Conservation (phyloP, 2,797 vertebrate species). For the Cirrhinus molitorella region DNA sequence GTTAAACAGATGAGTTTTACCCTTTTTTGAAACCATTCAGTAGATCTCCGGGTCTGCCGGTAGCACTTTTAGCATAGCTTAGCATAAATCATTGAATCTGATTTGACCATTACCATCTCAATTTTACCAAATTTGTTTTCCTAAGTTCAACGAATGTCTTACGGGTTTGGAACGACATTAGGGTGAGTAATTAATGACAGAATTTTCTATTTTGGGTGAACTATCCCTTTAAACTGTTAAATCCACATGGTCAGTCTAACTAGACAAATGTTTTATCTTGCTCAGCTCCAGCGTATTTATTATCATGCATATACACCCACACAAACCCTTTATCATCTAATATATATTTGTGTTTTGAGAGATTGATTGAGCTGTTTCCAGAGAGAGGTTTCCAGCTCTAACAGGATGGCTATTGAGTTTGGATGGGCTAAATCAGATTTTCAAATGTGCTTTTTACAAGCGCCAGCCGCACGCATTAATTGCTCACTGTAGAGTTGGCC, state of each 20-base stretch:
- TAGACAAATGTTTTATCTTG: background rate
- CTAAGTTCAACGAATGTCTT: too few relatives aligned
- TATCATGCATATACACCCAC: background rate
- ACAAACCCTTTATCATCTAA: constrained; percentile 45
- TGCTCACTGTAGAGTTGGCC: constrained; percentile 67
- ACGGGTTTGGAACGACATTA: too few relatives aligned
- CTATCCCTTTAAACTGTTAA: background rate
- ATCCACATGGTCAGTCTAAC: background rate
- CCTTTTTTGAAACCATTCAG: too few relatives aligned
- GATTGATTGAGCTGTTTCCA: constrained; percentile 74
- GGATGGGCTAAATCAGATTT: constrained; percentile 68
- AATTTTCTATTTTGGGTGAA: too few relatives aligned
- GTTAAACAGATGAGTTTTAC: too few relatives aligned
- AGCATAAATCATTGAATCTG: too few relatives aligned
- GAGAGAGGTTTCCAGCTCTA: constrained; percentile 68
- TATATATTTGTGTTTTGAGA: constrained; percentile 70
- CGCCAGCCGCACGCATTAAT: constrained; percentile 74
- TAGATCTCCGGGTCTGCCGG: too few relatives aligned
- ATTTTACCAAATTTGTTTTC: too few relatives aligned
- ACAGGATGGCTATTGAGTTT: constrained; percentile 66
- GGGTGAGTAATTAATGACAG: too few relatives aligned
- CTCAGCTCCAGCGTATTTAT: constrained; percentile 19
- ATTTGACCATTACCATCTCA: too few relatives aligned
- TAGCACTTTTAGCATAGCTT: too few relatives aligned
- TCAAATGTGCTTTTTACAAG: constrained; percentile 76